Base-by-base conservation (phyloP, 2,888 invertebrate species). In the Agriopis aurantiaria region DNA sequence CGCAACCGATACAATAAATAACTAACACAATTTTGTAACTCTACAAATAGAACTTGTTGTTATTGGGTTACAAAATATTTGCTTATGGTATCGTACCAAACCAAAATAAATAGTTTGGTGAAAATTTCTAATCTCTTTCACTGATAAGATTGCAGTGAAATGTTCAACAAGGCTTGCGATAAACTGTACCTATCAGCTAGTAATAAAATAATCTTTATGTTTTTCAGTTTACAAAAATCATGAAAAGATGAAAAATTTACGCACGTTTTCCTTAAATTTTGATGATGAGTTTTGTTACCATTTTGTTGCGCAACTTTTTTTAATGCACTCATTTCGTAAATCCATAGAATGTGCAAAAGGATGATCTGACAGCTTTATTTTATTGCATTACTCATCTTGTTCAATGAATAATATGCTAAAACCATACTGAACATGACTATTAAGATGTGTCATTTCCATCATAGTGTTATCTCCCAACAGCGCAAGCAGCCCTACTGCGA, bases 91-190 rank as follows among this genome's bases (percentile, higher is more conserved):
- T 85, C 87, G 82, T 84, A 86, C 89, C 77, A 74, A 79, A 78
- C 68, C 84, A 79, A 83, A 83, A 82, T 79, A 91, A 92, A 92
- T 88, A 92, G 82, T 61, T 80, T 84, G 84, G 88, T 88, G 89
- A 89, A 90, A 88, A 86, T 81, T 87, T 85, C 79, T 77, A 78
- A 80, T 78, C 81, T 84, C 81, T 81, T 81, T 77, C 75, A 55
- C 63, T 76, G 91, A 91, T 92, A 88, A 92, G 92, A 92, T 92
- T 85, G 71, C 58, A 80, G 91, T 85, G 90, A 91, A 92, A 91
- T 91, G 85, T 67, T 82, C 72, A 80, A 72, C 69, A 63, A 56
- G 61, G 59, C 69, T 81, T 78, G 77, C 79, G 80, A 79, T 81
- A 80, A 73, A 71, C 65, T 71, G 11, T 56, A 23, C 17, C n/a